These are phyloP conservation scores for Diorhabda sublineata DNA, from an alignment of 1,140 invertebrate genomes.

Conservation along the genomic window DNA sequence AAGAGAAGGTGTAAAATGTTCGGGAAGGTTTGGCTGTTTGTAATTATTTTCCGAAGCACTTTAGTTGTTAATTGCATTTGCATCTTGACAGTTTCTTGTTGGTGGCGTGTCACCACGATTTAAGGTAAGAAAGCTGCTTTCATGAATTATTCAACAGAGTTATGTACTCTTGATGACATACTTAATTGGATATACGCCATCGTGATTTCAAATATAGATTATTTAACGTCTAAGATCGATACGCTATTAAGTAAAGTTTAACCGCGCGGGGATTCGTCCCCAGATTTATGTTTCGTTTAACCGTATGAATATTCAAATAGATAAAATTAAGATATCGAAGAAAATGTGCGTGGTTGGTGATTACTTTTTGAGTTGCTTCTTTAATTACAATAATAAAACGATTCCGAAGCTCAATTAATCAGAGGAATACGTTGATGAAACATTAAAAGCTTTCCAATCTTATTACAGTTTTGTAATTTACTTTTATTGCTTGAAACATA, in stretches of 20 bases:
- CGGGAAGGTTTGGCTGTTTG: constrained; percentile 11
- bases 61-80: constrained; percentile 45
- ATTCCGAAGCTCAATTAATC: background rate
- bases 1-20: constrained; percentile 7
- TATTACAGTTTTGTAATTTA: background rate
- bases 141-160: constrained; percentile 41
- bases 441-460: constrained; percentile 3
- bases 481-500: no score
- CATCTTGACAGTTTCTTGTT: constrained; percentile 45
- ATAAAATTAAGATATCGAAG: constrained; percentile 13
- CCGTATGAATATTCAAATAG: constrained; percentile 19
- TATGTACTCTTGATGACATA: constrained; percentile 14
- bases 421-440: background rate
- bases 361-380: constrained; percentile 1
- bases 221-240: constrained; percentile 21
- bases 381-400: constrained; percentile 3
- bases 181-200: constrained; percentile 26
- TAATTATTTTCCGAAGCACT: constrained; percentile 44
- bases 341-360: constrained; percentile 4
- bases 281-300: constrained; percentile 21
- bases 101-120: constrained; percentile 42
- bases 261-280: constrained; percentile 7
- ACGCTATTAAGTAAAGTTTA: constrained; percentile 11
- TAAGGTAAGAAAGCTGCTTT: constrained; percentile 44
- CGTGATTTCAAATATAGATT: constrained; percentile 23